phyloP scores from a whole-genome alignment of 2,797 vertebrate genomes.

The Etheostoma perlongum region DNA sequence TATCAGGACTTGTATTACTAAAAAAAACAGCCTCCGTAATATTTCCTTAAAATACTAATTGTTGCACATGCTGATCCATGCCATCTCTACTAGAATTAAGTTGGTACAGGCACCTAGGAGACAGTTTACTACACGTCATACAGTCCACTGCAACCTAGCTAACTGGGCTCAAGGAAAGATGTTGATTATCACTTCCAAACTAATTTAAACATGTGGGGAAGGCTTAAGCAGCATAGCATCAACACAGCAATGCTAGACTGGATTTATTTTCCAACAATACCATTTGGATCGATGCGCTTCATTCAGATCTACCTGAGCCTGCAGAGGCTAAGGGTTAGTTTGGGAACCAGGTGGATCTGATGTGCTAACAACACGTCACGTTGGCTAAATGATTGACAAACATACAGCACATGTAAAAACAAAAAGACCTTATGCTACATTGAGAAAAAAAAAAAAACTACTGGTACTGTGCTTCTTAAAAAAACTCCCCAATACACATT shows the following conservation, averaged over 20 bases:
- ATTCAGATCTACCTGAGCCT: slow-evolving; percentile 56
- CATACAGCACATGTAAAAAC: slow-evolving; percentile 70
- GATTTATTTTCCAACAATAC: slow-evolving; percentile 24
- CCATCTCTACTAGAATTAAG: slow-evolving; percentile 18
- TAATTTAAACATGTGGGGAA: slow-evolving; percentile 15
- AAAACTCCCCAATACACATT: slow-evolving; percentile 80
- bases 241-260: slow-evolving; percentile 42
- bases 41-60: slow-evolving; percentile 9
- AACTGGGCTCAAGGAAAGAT: slow-evolving; percentile 23
- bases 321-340: slow-evolving; percentile 45
- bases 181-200: slow-evolving; percentile 25
- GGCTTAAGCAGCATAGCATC: slow-evolving; percentile 49
- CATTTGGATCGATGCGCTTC: slow-evolving; percentile 36
- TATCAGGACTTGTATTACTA: background rate
- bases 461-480: slow-evolving; percentile 85
- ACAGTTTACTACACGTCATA: slow-evolving; percentile 16
- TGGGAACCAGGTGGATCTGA: slow-evolving; percentile 50
- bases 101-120: slow-evolving; percentile 25
- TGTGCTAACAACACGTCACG: slow-evolving; percentile 63
- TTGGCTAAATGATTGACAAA: slow-evolving; percentile 71
- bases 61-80: slow-evolving; percentile 40
- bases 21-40: background rate
- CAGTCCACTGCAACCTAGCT: slow-evolving; percentile 25
- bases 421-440: slow-evolving; percentile 80
- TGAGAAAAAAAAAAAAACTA: slow-evolving; percentile 76